Conservation (phyloP, 2,888 invertebrate genomes). For the Aphodius sticticus region DNA sequence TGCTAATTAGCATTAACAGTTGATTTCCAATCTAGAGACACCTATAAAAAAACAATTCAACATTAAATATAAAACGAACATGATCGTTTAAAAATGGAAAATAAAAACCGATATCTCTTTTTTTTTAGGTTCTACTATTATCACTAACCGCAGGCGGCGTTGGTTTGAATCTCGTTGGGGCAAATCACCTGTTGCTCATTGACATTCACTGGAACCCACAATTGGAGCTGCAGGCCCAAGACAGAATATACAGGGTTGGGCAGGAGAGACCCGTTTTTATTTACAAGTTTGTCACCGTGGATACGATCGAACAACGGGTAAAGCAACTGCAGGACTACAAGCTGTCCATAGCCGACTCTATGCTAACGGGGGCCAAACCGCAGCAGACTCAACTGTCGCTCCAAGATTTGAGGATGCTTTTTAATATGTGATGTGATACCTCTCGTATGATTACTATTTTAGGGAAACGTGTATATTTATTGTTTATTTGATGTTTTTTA, state of each 20-base stretch:
- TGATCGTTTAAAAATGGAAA: not conserved
- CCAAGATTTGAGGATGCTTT: slow-evolving; percentile 79
- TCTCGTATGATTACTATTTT: not conserved
- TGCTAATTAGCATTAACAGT: no score
- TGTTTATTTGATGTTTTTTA: no score
- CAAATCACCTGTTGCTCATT: slow-evolving; percentile 87
- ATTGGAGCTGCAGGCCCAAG: slow-evolving; percentile 92
- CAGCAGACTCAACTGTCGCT: slow-evolving; percentile 76
- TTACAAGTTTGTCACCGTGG: slow-evolving; percentile 78
- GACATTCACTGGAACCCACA: slow-evolving; percentile 99
- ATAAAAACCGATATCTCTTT: slow-evolving; percentile 16
- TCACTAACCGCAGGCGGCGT: slow-evolving; percentile 95
- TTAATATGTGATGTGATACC: slow-evolving; percentile 61
- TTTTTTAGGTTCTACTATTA: slow-evolving; percentile 73
- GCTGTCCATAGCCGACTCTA: slow-evolving; percentile 75
- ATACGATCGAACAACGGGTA: slow-evolving; percentile 91
- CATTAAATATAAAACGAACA: no score
- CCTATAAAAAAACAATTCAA: no score
- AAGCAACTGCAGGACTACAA: slow-evolving; percentile 82
- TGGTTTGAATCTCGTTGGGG: slow-evolving; percentile 92
- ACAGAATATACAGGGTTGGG: slow-evolving; percentile 91
- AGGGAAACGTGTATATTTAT: no score
- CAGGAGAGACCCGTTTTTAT: slow-evolving; percentile 76
- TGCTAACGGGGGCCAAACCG: slow-evolving; percentile 77
- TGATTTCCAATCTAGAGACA: no score